A percentile compares a stretch with the other conserved stretches of the same genome.
Evolutionary conservation across 2,797 vertebrate genomes (phyloP).

Genomic region (Nothura maculosa): DNA sequence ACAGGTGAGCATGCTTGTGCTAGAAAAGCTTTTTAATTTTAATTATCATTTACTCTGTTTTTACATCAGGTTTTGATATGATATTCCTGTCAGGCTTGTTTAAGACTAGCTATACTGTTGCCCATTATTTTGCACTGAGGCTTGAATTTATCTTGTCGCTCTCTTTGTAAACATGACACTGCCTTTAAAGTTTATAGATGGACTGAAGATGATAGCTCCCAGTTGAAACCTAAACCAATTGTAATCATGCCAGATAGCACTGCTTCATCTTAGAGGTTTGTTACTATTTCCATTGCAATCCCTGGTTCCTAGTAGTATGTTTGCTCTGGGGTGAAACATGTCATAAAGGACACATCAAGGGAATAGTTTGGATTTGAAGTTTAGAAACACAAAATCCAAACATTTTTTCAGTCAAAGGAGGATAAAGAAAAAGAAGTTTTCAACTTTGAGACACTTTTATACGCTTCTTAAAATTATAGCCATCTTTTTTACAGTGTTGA

Average conservation of each 20-base stretch:
- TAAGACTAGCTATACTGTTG: not conserved
- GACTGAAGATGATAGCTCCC: not conserved
- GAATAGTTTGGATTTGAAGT: not conserved
- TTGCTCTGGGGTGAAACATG: conserved; percentile 1
- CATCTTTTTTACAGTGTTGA: not conserved
- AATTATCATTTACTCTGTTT: not conserved
- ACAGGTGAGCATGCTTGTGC: not conserved
- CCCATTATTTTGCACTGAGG: not conserved
- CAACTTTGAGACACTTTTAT: not conserved
- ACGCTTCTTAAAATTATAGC: not conserved
- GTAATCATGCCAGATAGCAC: not conserved
- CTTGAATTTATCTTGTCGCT: not conserved
- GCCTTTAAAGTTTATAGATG: not conserved
- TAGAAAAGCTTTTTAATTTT: not conserved
- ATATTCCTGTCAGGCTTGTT: not conserved
- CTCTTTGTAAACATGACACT: not conserved
- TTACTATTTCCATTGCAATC: not conserved
- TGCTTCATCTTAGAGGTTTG: not conserved
- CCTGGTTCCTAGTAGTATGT: not conserved
- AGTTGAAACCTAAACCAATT: not conserved
- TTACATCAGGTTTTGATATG: not conserved
- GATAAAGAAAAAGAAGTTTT: conserved; percentile 1
- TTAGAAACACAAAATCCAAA: not conserved
- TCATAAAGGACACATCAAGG: not conserved
- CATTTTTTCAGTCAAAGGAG: not conserved